Evolutionary conservation across 2,797 vertebrate species (phyloP), one percentile per base, ranked within the genome.

Genomic region (Scolopax rusticola): DNA sequence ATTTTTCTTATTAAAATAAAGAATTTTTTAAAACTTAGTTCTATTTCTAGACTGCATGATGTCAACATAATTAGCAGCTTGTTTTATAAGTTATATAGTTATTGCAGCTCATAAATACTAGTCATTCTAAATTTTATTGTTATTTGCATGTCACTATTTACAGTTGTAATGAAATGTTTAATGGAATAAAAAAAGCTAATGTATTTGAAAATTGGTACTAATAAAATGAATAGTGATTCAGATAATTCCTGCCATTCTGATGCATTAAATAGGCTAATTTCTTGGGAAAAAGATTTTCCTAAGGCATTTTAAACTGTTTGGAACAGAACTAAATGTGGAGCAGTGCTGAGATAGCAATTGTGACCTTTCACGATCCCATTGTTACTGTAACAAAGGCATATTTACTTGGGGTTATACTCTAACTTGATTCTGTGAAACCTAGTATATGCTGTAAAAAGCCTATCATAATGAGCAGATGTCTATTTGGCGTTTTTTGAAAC

Each of bases 111-210:
- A 68, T 89, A 93, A 86, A 81, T 75, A 57, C 15, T 60, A 78
- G 33, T 69, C 5, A 36, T 74, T 88, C 54, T 86, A 74, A 30
- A 64, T 87, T 87, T 90, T 89, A n/a, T 78, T 91, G 43, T 19
- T 84, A n/a, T 78, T 94, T 45, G 4, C 77, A n/a, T 83, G 67
- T 91, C 12, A 21, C 28, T 89, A 24, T 87, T 95, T 91, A 76
- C 24, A 79, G 36, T 80, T 70, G n/a, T 80, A 96, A 89, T 90
- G 33, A 94, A 94, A 89, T 70, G 15, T 87, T 71, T 70, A 93
- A 53, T 93, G 41, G 21, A 78, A 75, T 81, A 85, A 93, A 74
- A 74, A 87, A 68, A 67, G 28, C 36, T 79, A 36, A 59, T 30
- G 20, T 78, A 43, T 80, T 70, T 95, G 53, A 90, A n/a, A 86